Percentiles rank a stretch among this genome's conserved stretches.
These are phyloP conservation scores for Manis javanica DNA, from an alignment of 2,797 vertebrate genomes.

Conservation along the genomic window DNA sequence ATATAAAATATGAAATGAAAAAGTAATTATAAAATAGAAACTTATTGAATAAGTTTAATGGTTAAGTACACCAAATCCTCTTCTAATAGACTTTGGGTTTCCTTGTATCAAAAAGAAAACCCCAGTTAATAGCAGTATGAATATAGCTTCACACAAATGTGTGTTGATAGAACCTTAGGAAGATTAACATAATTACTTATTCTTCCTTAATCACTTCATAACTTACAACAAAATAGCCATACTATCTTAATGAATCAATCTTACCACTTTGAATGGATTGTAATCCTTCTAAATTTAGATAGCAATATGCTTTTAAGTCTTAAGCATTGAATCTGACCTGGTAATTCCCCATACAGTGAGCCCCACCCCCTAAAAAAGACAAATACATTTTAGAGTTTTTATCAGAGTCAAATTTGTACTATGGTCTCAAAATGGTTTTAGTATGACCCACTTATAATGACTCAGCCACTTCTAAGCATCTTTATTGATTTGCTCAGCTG, in stretches of 20 bases:
- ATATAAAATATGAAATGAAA: constrained; percentile 33
- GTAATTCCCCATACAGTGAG: background rate
- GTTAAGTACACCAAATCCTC: background rate
- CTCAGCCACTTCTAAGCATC: background rate
- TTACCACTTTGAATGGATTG: background rate
- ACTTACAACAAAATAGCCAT: background rate
- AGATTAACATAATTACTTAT: background rate
- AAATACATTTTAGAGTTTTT: constrained; percentile 18
- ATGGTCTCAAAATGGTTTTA: constrained; percentile 5
- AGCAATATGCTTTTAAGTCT: background rate
- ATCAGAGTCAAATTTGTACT: background rate
- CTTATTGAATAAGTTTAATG: constrained; percentile 8
- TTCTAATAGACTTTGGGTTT: background rate
- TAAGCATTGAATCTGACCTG: background rate
- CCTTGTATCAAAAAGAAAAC: background rate
- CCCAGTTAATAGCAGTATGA: background rate
- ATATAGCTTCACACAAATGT: background rate
- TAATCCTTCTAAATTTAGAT: background rate
- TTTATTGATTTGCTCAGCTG: background rate
- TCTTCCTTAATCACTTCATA: background rate
- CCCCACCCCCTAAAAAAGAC: background rate
- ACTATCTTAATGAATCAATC: background rate
- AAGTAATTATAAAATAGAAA: constrained; percentile 22
- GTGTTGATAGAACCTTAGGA: background rate
- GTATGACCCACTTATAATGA: background rate